Conservation (phyloP, 2,113 vertebrate species). For the Pardalotus punctatus region DNA sequence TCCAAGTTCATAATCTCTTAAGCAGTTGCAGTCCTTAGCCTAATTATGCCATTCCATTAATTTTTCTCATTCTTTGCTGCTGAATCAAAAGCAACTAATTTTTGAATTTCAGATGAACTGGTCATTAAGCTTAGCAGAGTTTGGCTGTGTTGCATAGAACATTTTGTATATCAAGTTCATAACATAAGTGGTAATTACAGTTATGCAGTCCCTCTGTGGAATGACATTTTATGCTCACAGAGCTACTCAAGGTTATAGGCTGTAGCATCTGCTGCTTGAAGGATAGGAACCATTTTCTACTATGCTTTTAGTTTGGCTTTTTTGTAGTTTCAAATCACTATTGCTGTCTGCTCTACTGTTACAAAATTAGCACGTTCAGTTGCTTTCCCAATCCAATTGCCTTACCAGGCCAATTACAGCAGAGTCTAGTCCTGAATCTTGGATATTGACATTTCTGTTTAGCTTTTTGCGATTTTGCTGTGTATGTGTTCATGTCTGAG, state of each 20-base stretch:
- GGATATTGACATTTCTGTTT: neutral
- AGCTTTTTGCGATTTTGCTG: neutral
- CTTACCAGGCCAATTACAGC: neutral
- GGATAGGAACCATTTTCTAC: neutral
- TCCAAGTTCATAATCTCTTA: neutral
- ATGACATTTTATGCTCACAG: neutral
- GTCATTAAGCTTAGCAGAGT: neutral
- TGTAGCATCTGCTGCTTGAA: neutral
- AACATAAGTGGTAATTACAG: neutral
- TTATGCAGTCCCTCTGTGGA: neutral
- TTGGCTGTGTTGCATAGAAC: neutral
- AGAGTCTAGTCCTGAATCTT: neutral
- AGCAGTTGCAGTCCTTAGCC: neutral
- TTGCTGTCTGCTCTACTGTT: neutral
- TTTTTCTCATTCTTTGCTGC: neutral
- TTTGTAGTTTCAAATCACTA: neutral
- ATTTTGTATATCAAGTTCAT: neutral
- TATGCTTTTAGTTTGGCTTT: neutral
- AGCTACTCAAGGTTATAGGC: neutral
- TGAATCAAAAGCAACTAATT: neutral
- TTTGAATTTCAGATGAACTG: neutral
- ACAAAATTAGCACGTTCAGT: neutral
- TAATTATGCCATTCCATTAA: neutral
- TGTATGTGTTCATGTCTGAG: neutral
- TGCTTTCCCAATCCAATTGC: neutral